Evolutionary conservation across 1,140 invertebrate species (phyloP), one percentile per base, ranked within the genome.

Genomic region (Euborellia annulipes): DNA sequence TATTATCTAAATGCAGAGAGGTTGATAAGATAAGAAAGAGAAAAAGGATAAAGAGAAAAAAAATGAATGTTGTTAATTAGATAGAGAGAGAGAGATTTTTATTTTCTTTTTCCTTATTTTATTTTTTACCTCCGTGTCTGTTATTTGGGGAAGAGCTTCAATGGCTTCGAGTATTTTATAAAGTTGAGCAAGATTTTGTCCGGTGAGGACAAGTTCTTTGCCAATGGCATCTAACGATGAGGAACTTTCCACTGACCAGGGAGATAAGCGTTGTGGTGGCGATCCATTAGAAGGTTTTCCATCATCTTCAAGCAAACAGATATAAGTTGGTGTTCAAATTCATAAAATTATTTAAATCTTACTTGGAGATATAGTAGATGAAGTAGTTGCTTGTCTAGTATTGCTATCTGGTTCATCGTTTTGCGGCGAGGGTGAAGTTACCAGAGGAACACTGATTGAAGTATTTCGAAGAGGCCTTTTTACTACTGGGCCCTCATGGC

Each of bases 181-280:
- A 46, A 83, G 56, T 54, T 79, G 74, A 48, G 70, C 69, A 13
- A 83, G 56, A 27, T 75, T 78, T 42, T 78, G 69, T 56, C 80
- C 74, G 8, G 75, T 70, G 27, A 71, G 66, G 4, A 66, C 68
- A 13, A 79, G 58, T 53, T 79, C 76, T 34, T 70, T 65, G n/a
- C 71, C 67, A 11, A 68, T 65, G 21, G 66, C 64, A 46, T 78
- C 73, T 38, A 77, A 54, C 0, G 65, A 62, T 8, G 64, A 58
- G 11, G 67, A 63, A 0, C 69, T 69, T 45, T 75, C 73, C 64
- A 65, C 54, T 13, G 68, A 37, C 62, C 62, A 64, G 3, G 59
- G 46, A 18, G 49, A 51, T 19, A 64, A 38, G 23, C 14, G 37
- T n/a, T n/a, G n/a, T 7, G 37, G 37, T 6, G 37, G 37, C n/a